Conservation (phyloP, 2,888 invertebrate species). For the Mythimna lalbum region DNA sequence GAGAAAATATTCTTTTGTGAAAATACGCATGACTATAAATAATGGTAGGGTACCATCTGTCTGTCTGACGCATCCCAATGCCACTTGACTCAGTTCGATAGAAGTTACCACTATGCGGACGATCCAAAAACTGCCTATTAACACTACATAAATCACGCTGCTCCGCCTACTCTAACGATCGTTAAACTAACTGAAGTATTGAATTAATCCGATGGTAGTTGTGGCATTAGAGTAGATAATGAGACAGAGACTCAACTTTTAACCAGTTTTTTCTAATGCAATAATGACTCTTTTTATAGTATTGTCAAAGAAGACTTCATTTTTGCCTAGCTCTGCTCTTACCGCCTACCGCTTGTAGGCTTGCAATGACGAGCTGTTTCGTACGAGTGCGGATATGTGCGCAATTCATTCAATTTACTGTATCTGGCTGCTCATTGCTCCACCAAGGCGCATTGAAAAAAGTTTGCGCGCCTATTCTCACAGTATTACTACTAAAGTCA, state of each 20-base stretch:
- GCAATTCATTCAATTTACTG: too few relatives aligned
- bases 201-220: slow-evolving; percentile 49
- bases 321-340: not conserved
- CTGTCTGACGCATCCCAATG: slow-evolving; percentile 35
- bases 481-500: too few relatives aligned
- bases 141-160: slow-evolving; percentile 61
- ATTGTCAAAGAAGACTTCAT: not conserved
- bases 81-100: slow-evolving; percentile 39
- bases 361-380: too few relatives aligned
- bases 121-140: slow-evolving; percentile 61
- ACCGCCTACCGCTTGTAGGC: too few relatives aligned
- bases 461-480: too few relatives aligned
- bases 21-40: too few relatives aligned
- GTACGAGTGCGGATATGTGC: too few relatives aligned
- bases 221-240: slow-evolving; percentile 27
- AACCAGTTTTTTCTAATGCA: too few relatives aligned
- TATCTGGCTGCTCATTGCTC: too few relatives aligned
- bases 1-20: too few relatives aligned
- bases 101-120: slow-evolving; percentile 46
- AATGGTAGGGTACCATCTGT: not conserved
- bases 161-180: slow-evolving; percentile 63
- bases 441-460: too few relatives aligned
- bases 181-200: slow-evolving; percentile 54
- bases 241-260: slow-evolving; percentile 13
- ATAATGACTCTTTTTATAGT: not conserved